Evolutionary conservation across 1,140 invertebrate species (phyloP), one percentile per base, ranked within the genome.

Genomic region (Antheraea mylitta): DNA sequence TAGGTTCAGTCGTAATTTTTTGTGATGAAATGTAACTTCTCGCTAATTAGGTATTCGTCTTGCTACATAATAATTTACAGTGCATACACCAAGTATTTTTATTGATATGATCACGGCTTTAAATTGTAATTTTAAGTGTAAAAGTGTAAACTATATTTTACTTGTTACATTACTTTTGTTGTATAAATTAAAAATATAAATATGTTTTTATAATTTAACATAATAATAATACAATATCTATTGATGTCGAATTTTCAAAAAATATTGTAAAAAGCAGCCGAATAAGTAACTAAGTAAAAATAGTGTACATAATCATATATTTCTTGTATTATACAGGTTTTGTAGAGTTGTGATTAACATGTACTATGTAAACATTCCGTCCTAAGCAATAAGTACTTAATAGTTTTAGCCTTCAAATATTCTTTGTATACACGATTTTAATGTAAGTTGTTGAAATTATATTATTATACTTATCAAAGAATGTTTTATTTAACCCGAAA

Each of bases 351-450:
- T 65, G 64, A 65, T 65, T 65, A 45, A 48, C 30, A 64, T 19
- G 18, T 53, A 53, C 13, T 53, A 13, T 53, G 45, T 19, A 66
- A 58, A 66, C 65, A 66, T 66, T 66, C 65, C 65, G 65, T 66
- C 65, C 65, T 66, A 13, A 66, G 18, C 48, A 30, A 36, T 30
- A 30, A 58, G 65, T 66, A 66, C 65, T 66, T 66, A 66, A 30
- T 37, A 58, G 16, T 16, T 53, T 37, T 30, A 36, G n/a, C 53
- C 7, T 42, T 19, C 5, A 53, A 53, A 53, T 53, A 53, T 16
- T 53, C 45, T 53, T 53, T 53, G 45, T 53, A 53, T 53, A 53
- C 45, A 53, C 45, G 45, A 53, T 16, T 53, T 53, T 10, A 53
- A 53, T n/a, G 1, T 53, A 53, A 16, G 11, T 53, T 53, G 45